Evolutionary conservation across 1,140 invertebrate species (phyloP), one percentile per base, ranked within the genome.

Genomic region (Lordiphosa stackelbergi): DNA sequence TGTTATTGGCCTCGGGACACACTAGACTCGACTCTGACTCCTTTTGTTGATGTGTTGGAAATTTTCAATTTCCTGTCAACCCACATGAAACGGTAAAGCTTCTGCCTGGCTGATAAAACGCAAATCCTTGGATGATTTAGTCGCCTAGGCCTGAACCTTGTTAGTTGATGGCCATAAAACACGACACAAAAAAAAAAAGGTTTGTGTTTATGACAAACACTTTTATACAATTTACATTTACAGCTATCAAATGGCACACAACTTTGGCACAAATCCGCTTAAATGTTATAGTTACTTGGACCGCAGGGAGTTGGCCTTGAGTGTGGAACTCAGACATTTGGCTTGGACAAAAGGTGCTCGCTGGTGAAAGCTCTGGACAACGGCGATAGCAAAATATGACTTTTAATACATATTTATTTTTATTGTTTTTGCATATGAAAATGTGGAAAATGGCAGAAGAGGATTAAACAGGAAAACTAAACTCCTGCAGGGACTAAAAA

Each of bases 51-150:
- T 31, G 47, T 28, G 58, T 47, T 74, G 72, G 60, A 83, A 83
- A 84, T 77, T 83, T 81, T 83, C 77, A 83, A 83, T 83, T 83
- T 83, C 77, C 77, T 83, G 72, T 61, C 58, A 51, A 34, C 22
- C 22, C 22, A 24, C 4, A 24, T 24, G 40, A 41, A 35, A 40
- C 42, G 38, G 38, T 36, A 16, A 35, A 10, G 16, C 47, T 10
- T 38, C 56, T 52, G 52, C 53, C 40, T 45, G 35, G 41, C 49
- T 49, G 75, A 81, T 79, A 79, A 75, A 48, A 72, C 66, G 53
- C 51, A 81, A 79, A 83, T 79, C 75, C 75, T 72, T 68, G 60
- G 38, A 71, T 75, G 77, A 79, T 81, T 79, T 79, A 79, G 71
- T 57, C 71, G 36, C 49, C 34, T 56, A 35, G 42, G 35, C 36